These are phyloP conservation scores for Xylota sylvarum DNA, from an alignment of 2,888 invertebrate genomes.

Conservation along the genomic window DNA sequence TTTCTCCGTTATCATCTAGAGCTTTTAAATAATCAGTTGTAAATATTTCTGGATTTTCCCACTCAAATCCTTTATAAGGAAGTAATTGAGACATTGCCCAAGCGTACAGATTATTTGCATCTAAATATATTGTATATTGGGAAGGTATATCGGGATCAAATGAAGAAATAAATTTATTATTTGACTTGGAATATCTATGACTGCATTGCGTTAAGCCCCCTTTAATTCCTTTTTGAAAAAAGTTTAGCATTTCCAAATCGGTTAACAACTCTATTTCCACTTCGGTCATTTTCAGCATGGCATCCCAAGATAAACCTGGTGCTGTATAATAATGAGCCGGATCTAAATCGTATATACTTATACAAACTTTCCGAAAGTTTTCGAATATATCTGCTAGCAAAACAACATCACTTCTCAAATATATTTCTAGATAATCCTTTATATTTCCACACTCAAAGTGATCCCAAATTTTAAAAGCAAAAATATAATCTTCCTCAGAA, in stretches of 20 bases:
- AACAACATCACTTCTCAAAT: slow-evolving; percentile 80
- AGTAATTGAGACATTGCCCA: not conserved
- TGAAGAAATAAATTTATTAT: slow-evolving; percentile 1
- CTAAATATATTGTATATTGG: not conserved
- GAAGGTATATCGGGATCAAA: not conserved
- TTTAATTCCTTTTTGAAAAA: slow-evolving; percentile 4
- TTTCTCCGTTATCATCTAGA: slow-evolving; percentile 28
- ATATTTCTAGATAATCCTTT: slow-evolving; percentile 35
- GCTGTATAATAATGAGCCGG: no score
- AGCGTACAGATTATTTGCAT: not conserved
- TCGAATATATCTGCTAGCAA: slow-evolving; percentile 80
- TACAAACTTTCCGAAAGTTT: slow-evolving; percentile 79
- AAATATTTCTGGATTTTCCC: no score
- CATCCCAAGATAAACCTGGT: slow-evolving; percentile 80
- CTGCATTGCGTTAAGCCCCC: not conserved
- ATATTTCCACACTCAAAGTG: no score
- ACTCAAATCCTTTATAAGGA: not conserved
- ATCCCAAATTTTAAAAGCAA: no score
- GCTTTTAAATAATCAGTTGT: slow-evolving; percentile 9
- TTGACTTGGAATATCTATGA: slow-evolving; percentile 1
- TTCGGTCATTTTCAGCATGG: slow-evolving; percentile 80
- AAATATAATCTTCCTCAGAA: no score
- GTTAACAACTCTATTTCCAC: slow-evolving; percentile 79
- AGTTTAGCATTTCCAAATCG: slow-evolving; percentile 79
- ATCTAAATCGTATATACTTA: slow-evolving; percentile 76